Percentiles rank a stretch among this genome's conserved stretches.
phyloP scores from a whole-genome alignment of 1,140 invertebrate genomes.

The Callitettix versicolor region DNA sequence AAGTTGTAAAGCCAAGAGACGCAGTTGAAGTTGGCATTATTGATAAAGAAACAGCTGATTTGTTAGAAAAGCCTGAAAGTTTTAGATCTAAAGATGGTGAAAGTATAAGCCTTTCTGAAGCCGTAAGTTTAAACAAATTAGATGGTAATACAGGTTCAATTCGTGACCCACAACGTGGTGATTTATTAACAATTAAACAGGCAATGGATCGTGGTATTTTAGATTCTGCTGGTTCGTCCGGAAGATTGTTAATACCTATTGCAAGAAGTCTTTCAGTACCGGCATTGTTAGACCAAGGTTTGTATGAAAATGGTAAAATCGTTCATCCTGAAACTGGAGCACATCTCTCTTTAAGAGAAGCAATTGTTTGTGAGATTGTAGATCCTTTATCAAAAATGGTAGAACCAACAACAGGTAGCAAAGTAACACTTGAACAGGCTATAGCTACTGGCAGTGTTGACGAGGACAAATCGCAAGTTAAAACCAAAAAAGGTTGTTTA shows the following conservation, averaged over 20 bases:
- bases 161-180: slow-evolving; percentile 69
- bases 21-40: slow-evolving; percentile 62
- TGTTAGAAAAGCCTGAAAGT: slow-evolving; percentile 48
- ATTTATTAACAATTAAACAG: slow-evolving; percentile 66
- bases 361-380: slow-evolving; percentile 76
- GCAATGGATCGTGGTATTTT: slow-evolving; percentile 76
- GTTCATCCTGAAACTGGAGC: slow-evolving; percentile 82
- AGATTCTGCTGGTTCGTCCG: slow-evolving; percentile 57
- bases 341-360: slow-evolving; percentile 63
- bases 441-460: slow-evolving; percentile 67
- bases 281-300: slow-evolving; percentile 69
- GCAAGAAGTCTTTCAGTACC: slow-evolving; percentile 70
- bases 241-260: slow-evolving; percentile 68
- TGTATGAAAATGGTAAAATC: slow-evolving; percentile 73
- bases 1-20: slow-evolving; percentile 55
- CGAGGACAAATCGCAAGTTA: slow-evolving; percentile 56
- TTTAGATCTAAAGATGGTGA: slow-evolving; percentile 44
- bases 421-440: slow-evolving; percentile 66
- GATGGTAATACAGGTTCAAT: slow-evolving; percentile 67
- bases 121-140: slow-evolving; percentile 60
- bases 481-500: slow-evolving; percentile 45
- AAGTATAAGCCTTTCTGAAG: slow-evolving; percentile 58
- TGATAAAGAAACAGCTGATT: slow-evolving; percentile 56
- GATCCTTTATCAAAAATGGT: slow-evolving; percentile 58
- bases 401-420: slow-evolving; percentile 45